Base-by-base conservation (phyloP, 2,797 vertebrate species). In the Pteronotus mesoamericanus region DNA sequence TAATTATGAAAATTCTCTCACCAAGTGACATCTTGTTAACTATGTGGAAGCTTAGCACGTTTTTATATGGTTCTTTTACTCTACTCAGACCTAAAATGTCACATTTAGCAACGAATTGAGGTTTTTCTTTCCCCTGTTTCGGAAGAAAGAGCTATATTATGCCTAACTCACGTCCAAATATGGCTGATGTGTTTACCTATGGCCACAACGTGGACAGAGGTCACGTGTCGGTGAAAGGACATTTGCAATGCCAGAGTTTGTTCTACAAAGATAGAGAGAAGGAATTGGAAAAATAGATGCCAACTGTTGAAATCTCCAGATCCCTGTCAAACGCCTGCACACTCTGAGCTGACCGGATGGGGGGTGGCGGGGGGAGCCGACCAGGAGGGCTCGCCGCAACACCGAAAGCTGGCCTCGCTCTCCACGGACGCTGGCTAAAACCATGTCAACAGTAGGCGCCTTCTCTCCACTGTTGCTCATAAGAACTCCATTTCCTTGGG, bases 1-100 rank as follows among this genome's bases (percentile, higher is more conserved):
- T 98, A 98, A 98, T 99, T 98, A 98, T 98, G 98, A 98, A 99
- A 98, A 98, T 98, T 98, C 98, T 98, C 98, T 98, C 96, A 75
- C 96, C 39, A 77, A 98, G 98, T 98, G 98, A 98, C 98, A 98
- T 97, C 97, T 98, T 98, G 98, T 98, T 98, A 99, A 98, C 97
- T 97, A 77, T 96, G 96, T 92, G 95, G 96, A 97, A 96, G 91
- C 97, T 98, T 98, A 98, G 98, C 98, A 97, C 97, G 77, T 96
- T 98, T 97, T 95, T 92, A 79, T 59, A 92, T 51, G 34, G 57
- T 87, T 79, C 74, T 95, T 89, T 94, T 94, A 98, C 95, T 78
- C 94, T 44, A 0, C 8, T 74, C 4, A 42, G 66, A 39, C 89
- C 82, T 93, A 84, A 97, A 98, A 91, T 84, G 79, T 68, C 96